Conservation (phyloP, 2,888 invertebrate genomes). For the Caenorhabditis drosophilae region DNA sequence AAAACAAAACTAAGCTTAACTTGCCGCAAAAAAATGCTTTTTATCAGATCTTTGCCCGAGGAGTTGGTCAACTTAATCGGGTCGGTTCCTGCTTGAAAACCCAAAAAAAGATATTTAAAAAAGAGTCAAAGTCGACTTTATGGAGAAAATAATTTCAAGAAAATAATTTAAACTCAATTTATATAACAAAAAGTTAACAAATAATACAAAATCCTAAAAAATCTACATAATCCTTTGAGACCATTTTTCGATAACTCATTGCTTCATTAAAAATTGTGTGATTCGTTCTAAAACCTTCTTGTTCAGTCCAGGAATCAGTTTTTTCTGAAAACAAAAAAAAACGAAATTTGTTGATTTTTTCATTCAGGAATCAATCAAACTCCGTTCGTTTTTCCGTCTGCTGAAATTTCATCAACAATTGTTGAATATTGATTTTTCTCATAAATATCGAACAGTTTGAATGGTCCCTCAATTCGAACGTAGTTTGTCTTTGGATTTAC, state of each 20-base stretch:
- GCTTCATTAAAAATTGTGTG: conserved; percentile 55
- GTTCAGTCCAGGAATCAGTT: conserved; percentile 36
- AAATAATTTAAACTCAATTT: neutral
- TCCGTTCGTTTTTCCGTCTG: conserved; percentile 5
- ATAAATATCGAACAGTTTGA: conserved; percentile 26
- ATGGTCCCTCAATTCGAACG: conserved; percentile 45
- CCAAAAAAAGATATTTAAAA: neutral
- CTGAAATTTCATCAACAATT: conserved; percentile 1
- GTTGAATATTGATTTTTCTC: conserved; percentile 21
- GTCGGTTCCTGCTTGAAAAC: too few relatives aligned
- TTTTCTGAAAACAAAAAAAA: conserved; percentile 10
- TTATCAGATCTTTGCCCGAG: too few relatives aligned
- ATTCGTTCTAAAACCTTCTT: conserved; percentile 45
- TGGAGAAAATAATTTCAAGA: neutral
- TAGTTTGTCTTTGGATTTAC: conserved; percentile 43
- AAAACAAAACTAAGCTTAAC: too few relatives aligned
- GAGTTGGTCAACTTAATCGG: too few relatives aligned
- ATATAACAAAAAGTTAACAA: conserved; percentile 10
- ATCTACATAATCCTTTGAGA: neutral
- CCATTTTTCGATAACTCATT: too few relatives aligned
- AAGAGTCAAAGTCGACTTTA: neutral
- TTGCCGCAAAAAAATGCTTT: too few relatives aligned
- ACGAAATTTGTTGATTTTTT: neutral
- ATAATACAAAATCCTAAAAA: conserved; percentile 4
- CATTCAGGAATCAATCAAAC: too few relatives aligned